Evolutionary conservation across 2,797 vertebrate genomes (phyloP), one percentile per base, ranked within the genome.

Genomic region (Sebastes dallii): DNA sequence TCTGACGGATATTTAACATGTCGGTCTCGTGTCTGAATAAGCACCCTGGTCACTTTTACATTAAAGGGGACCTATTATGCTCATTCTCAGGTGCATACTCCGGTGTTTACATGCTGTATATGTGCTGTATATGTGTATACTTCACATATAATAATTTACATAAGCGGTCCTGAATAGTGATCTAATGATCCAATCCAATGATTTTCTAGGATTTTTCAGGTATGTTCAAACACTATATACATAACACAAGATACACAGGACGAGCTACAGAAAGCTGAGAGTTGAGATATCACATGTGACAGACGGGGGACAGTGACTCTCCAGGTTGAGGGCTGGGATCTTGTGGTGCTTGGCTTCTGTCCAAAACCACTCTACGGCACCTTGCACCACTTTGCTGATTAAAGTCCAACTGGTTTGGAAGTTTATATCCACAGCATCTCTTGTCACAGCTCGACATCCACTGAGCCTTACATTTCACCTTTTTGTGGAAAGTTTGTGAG

Each of bases 341-440:
- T 56, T 25, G 6, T 46, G 66, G 24, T 56, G 61, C 12, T 62
- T 77, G 72, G 76, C 74, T 27, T 52, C 20, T 16, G 24, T 78
- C 65, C 69, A 76, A 83, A 72, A 50, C 56, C 70, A 30, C 66
- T 75, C 18, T 1, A 74, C 66, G 39, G 50, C 24, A 66, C 32
- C 67, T 46, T 58, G 34, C 18, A 36, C 52, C 32, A 66, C 73
- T 81, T 32, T 39, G n/a, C 30, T 67, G 62, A 72, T 75, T 29
- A n/a, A 56, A 24, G 27, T 36, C 55, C 27, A 60, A 20, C 75
- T 36, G 70, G n/a, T 75, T 27, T 75, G 64, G 50, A 18, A 16
- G 12, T 58, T 62, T 32, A 13, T 25, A 75, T 66, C 71, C 22
- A 22, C 36, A 69, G 62, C 22, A 22, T 42, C 60, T 69, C 32